Percentiles rank a stretch among this genome's conserved stretches.
Evolutionary conservation across 2,888 invertebrate genomes (phyloP).

Genomic region (Capitulum mitella): DNA sequence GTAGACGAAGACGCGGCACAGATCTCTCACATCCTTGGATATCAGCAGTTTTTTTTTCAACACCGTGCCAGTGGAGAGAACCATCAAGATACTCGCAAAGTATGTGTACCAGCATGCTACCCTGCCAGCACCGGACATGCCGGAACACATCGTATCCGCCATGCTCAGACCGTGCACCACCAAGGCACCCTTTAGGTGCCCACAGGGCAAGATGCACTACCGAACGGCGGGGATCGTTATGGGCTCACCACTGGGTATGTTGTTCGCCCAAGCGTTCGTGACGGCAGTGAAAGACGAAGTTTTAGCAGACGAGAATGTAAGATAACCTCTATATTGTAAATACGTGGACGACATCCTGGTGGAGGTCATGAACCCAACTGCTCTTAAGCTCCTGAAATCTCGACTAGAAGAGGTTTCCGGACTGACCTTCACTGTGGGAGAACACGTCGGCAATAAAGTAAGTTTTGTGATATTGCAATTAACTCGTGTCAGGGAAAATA

Average conservation of each 20-base stretch:
- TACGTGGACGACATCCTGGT: no score
- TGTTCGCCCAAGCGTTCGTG: not conserved
- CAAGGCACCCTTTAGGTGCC: not conserved
- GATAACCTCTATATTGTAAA: not conserved
- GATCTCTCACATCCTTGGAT: no score
- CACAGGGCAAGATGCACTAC: not conserved
- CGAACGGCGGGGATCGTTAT: no score
- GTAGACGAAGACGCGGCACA: no score
- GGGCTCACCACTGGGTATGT: not conserved
- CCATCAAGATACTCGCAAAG: not conserved
- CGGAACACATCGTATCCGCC: no score
- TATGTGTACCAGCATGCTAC: not conserved
- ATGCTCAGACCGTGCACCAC: not conserved
- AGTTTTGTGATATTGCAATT: no score
- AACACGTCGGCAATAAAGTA: not conserved
- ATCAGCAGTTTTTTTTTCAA: no score
- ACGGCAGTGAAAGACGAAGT: not conserved
- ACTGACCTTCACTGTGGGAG: no score
- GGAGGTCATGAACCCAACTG: not conserved
- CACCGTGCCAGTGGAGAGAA: no score
- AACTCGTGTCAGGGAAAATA: no score
- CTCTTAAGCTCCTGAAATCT: no score
- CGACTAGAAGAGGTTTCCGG: no score
- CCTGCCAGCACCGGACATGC: not conserved
- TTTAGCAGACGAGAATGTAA: not conserved